A percentile compares a stretch with the other conserved stretches of the same genome.
Evolutionary conservation across 2,797 vertebrate species (phyloP).

Genomic region (Lutjanus campechanus): DNA sequence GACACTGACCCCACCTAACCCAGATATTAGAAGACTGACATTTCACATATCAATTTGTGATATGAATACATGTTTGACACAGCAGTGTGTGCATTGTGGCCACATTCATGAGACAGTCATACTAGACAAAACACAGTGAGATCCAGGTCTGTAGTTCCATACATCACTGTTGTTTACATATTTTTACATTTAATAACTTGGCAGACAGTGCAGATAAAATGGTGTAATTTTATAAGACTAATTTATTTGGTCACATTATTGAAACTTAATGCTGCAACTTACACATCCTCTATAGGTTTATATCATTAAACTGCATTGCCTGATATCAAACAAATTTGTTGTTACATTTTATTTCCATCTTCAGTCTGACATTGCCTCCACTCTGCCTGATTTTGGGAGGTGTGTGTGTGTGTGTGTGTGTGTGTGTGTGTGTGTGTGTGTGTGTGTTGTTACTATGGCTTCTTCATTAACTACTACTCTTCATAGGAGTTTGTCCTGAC

Average conservation of each 20-base stretch:
- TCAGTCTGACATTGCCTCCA: no score
- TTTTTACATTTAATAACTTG: background rate
- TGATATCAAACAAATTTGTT: no score
- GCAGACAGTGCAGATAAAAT: background rate
- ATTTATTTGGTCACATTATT: constrained; percentile 1
- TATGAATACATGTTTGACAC: background rate
- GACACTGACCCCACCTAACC: constrained; percentile 11
- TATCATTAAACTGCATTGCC: background rate
- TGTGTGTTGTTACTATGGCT: no score
- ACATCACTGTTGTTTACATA: background rate
- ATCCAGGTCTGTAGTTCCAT: background rate
- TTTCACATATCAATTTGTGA: constrained; percentile 16
- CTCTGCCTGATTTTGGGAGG: no score
- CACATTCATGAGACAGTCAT: constrained; percentile 1
- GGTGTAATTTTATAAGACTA: background rate
- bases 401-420: no score
- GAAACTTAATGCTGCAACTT: background rate
- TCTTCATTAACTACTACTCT: no score
- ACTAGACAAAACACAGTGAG: background rate
- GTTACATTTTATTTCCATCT: no score
- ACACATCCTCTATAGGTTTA: background rate
- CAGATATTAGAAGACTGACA: background rate
- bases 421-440: no score
- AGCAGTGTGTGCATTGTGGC: background rate
- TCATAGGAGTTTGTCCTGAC: no score